Base-by-base conservation (phyloP, 2,113 vertebrate genomes). In the Festucalex cinctus region DNA sequence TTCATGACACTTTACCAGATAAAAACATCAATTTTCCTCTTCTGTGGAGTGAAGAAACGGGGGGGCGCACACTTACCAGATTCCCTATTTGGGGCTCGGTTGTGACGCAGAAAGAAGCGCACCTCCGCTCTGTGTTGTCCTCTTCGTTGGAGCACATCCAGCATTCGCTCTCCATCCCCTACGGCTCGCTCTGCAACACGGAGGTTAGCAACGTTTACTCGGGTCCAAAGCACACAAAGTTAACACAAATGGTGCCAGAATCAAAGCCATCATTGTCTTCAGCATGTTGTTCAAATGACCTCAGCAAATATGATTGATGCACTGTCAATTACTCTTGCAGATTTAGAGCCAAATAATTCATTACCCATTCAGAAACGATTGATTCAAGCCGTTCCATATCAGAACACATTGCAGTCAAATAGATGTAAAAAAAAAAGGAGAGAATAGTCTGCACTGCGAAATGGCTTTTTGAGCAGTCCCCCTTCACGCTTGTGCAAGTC, bases 31-130 rank as follows among this genome's bases (percentile, higher is more conserved):
- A 41, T 41, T 41, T 41, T 41, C 12, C 13, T 12, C 39, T 41
- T 41, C 39, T 41, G 39, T 14, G 39, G 6, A 13, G 6, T 10
- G 3, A 22, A 63, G 24, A 43, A 7, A 43, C 5, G n/a, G 24
- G 43, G 35, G 16, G 28, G 4, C 10, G 1, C 12, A 77, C 58
- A 77, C 91, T 59, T 62, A 98, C 97, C 95, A 7, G 89, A 70
- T 63, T 95, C 94, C 61, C 92, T 83, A 80, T 82, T 82, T 0
- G 94, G 92, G 1, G 93, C 78, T 17, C 89, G 90, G 1, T 96
- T 95, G 0, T 98, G 96, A 5, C 97, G 94, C 64, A 99, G 90
- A 57, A 96, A 98, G 90, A 99, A 99, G 1, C 93, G 94, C 73
- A 97, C 96, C 73, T 99, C 97, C 0, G 79, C 81, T 75, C 92